phyloP scores from a whole-genome alignment of 2,888 invertebrate species.

The Ormyrus thymus region DNA sequence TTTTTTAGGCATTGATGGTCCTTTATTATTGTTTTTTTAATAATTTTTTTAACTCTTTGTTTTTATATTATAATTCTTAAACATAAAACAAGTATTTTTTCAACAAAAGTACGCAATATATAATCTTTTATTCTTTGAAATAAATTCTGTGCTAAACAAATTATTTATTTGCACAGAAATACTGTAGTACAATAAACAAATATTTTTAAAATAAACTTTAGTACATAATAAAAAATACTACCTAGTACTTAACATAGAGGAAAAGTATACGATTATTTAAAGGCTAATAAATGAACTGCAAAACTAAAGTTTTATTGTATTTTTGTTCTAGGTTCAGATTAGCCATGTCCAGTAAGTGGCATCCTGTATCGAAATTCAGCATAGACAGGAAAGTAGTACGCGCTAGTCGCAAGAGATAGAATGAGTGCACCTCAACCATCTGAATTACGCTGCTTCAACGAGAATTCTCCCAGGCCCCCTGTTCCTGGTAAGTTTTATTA shows the following conservation, averaged over 20 bases:
- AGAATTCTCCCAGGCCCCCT: constrained; percentile 88
- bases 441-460: constrained; percentile 75
- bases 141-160: too few relatives aligned
- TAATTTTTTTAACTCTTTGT: not conserved
- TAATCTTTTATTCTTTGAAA: too few relatives aligned
- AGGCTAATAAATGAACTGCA: too few relatives aligned
- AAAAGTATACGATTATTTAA: too few relatives aligned
- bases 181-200: too few relatives aligned
- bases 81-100: not conserved
- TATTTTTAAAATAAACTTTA: too few relatives aligned
- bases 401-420: constrained; percentile 73
- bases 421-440: constrained; percentile 73
- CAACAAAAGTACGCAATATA: not conserved
- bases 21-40: constrained; percentile 1
- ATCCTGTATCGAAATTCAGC: constrained; percentile 71
- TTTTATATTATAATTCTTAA: not conserved
- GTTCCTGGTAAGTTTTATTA: constrained; percentile 82
- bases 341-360: constrained; percentile 75
- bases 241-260: too few relatives aligned
- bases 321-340: constrained; percentile 70
- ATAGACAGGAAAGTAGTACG: constrained; percentile 71
- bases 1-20: not conserved
- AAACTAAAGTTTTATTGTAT: constrained; percentile 5
- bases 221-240: too few relatives aligned
- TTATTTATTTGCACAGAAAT: not conserved